Evolutionary conservation across 2,797 vertebrate genomes (phyloP).

Genomic region (Eremophila alpestris): DNA sequence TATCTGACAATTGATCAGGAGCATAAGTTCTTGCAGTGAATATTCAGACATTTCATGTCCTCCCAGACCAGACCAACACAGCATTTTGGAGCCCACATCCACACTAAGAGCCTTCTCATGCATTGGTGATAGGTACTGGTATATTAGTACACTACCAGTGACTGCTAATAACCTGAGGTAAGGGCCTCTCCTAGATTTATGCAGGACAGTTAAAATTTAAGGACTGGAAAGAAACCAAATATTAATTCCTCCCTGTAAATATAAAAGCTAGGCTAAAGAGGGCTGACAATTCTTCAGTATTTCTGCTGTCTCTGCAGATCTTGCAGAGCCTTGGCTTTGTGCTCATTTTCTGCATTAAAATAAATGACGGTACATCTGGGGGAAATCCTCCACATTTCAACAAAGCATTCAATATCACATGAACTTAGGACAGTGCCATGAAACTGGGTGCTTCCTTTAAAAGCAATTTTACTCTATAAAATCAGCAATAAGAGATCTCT

Average conservation of each 20-base stretch:
- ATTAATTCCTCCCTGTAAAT: background rate
- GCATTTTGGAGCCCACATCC: background rate
- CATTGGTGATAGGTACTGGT: too few relatives aligned
- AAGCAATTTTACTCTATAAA: constrained; percentile 20
- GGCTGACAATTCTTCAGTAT: background rate
- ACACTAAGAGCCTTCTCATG: background rate
- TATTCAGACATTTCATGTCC: rapidly evolving
- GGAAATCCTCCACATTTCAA: background rate
- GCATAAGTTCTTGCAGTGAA: background rate
- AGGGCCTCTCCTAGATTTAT: background rate
- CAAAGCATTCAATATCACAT: background rate
- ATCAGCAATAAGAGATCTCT: constrained; percentile 1
- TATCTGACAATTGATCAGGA: rapidly evolving
- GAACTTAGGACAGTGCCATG: background rate
- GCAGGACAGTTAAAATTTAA: background rate
- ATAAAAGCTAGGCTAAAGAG: background rate
- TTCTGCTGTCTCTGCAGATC: background rate
- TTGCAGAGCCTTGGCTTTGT: background rate
- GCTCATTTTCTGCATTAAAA: background rate
- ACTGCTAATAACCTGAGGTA: background rate
- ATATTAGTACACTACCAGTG: background rate
- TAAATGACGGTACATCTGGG: background rate
- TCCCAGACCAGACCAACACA: rapidly evolving
- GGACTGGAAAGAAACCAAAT: background rate
- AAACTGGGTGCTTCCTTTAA: background rate